Percentiles rank a stretch among this genome's conserved stretches.
Evolutionary conservation across 2,113 vertebrate genomes (phyloP).

Genomic region (Elgaria multicarinata): DNA sequence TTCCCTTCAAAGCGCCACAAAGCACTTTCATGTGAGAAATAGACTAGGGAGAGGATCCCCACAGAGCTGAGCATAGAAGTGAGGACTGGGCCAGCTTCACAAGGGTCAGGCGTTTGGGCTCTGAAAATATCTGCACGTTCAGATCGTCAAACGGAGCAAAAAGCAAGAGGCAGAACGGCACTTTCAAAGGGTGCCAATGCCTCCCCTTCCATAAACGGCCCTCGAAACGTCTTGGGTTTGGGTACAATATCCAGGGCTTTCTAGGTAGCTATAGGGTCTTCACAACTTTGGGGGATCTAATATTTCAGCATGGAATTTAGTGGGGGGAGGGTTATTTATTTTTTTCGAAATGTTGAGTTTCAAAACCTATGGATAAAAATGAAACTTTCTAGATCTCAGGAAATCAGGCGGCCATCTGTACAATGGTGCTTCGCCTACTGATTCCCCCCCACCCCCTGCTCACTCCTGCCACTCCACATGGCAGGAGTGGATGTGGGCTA

Average conservation of each 20-base stretch:
- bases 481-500: too few relatives aligned
- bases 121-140: constrained; percentile 40
- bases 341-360: background rate
- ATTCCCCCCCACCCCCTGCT: too few relatives aligned
- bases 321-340: too few relatives aligned
- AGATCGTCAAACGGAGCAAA: background rate
- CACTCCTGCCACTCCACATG: too few relatives aligned
- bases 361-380: background rate
- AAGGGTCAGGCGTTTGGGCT: constrained; percentile 1
- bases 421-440: too few relatives aligned
- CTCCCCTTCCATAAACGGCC: background rate
- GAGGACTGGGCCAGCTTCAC: background rate
- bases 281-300: background rate
- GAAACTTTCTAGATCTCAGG: background rate
- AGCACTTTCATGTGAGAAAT: constrained; percentile 3
- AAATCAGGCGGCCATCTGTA: too few relatives aligned
- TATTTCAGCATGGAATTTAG: background rate
- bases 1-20: constrained; percentile 6
- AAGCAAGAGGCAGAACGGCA: constrained; percentile 7
- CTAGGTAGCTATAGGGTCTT: background rate
- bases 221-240: background rate
- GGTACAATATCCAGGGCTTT: background rate
- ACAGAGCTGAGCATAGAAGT: background rate
- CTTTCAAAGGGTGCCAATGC: constrained; percentile 1
- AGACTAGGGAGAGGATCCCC: background rate